phyloP scores from a whole-genome alignment of 2,113 vertebrate genomes.

The Greenwoodochromis staneri region DNA sequence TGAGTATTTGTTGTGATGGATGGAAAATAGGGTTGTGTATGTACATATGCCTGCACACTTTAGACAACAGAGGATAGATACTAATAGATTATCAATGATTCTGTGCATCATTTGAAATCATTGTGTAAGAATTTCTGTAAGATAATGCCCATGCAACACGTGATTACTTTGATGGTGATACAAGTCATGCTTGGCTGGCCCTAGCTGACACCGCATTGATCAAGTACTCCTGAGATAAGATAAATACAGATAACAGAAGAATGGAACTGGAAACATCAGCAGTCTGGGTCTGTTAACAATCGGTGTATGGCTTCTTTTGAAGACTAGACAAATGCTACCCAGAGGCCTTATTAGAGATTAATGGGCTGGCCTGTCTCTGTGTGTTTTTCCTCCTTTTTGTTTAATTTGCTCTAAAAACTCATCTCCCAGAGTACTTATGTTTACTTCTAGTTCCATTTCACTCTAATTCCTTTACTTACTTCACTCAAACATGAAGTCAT shows the following conservation, averaged over 20 bases:
- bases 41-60: neutral
- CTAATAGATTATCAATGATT: neutral
- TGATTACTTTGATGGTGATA: slow-evolving; percentile 26
- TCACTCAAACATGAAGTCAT: neutral
- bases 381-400: neutral
- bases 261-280: neutral
- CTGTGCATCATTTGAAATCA: neutral
- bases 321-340: slow-evolving; percentile 6
- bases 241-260: neutral
- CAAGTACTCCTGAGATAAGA: neutral
- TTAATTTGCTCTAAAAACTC: neutral
- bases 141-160: neutral
- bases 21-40: neutral
- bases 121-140: neutral
- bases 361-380: slow-evolving; percentile 9
- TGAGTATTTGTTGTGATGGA: neutral
- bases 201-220: neutral
- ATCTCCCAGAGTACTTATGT: neutral
- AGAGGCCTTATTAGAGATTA: slow-evolving; percentile 31
- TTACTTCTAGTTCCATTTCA: slow-evolving; percentile 4
- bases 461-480: neutral
- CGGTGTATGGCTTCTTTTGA: slow-evolving; percentile 29
- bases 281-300: neutral
- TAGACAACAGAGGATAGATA: neutral
- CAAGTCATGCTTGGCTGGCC: neutral